Percentiles rank a stretch among this genome's conserved stretches.
These are phyloP conservation scores for Cranoglanis bouderius DNA, from an alignment of 2,113 vertebrate genomes.

Conservation along the genomic window DNA sequence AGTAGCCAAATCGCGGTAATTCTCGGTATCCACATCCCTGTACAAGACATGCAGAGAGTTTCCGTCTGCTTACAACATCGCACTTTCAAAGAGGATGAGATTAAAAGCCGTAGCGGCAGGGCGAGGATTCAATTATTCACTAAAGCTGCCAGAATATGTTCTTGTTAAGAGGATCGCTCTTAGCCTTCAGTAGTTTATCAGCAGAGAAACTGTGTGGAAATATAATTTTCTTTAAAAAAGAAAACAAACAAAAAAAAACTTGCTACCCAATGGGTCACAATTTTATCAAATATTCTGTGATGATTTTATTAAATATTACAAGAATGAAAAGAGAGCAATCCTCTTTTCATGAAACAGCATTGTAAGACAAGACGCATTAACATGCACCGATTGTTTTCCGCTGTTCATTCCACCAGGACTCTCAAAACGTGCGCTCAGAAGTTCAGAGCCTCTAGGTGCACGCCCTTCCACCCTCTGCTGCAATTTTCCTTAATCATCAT, in stretches of 20 bases:
- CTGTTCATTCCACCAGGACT: constrained; percentile 28
- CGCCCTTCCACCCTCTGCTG: constrained; percentile 53
- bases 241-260: background rate
- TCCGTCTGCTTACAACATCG: background rate
- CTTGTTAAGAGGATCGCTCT: background rate
- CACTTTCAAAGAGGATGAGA: constrained; percentile 13
- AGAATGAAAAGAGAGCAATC: constrained; percentile 64
- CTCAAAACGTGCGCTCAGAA: constrained; percentile 57
- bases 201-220: background rate
- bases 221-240: background rate
- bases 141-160: background rate
- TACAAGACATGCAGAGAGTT: background rate
- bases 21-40: background rate
- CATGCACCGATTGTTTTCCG: constrained; percentile 30
- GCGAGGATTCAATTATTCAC: constrained; percentile 22
- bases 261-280: background rate
- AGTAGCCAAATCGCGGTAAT: background rate
- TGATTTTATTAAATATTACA: constrained; percentile 45
- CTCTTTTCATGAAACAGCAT: constrained; percentile 58
- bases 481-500: constrained; percentile 68
- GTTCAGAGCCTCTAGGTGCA: constrained; percentile 59
- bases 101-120: constrained; percentile 1
- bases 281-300: background rate
- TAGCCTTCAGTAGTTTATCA: background rate
- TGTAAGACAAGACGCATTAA: constrained; percentile 35